Evolutionary conservation across 2,113 vertebrate species (phyloP).

Genomic region (Pterophyllum scalare): DNA sequence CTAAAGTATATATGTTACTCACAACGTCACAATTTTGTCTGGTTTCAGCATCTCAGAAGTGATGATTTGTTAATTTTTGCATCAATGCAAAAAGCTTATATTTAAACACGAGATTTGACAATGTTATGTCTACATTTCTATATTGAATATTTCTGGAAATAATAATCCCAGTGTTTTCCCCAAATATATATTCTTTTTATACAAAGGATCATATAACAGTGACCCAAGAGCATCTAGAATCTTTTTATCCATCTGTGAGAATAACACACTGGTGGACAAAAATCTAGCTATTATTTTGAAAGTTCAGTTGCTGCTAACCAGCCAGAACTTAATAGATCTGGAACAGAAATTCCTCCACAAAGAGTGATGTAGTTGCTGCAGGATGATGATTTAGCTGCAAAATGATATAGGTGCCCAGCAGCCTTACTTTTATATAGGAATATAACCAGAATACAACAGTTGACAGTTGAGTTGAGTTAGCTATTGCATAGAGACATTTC

Average conservation of each 20-base stretch:
- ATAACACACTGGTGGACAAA: too few relatives aligned
- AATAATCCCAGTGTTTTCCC: neutral
- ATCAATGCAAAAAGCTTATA: neutral
- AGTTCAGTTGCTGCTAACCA: too few relatives aligned
- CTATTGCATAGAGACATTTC: too few relatives aligned
- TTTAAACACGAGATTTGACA: neutral
- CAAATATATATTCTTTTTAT: neutral
- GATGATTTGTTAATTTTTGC: neutral
- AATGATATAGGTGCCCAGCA: too few relatives aligned
- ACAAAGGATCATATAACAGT: neutral
- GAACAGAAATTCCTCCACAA: too few relatives aligned
- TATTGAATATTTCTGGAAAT: too few relatives aligned
- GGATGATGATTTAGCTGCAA: too few relatives aligned
- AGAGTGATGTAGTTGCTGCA: too few relatives aligned
- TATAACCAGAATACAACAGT: too few relatives aligned
- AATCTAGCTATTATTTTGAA: too few relatives aligned
- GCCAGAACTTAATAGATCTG: neutral
- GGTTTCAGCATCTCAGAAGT: neutral
- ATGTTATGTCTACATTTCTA: neutral
- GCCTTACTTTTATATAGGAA: too few relatives aligned
- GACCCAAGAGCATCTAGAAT: neutral
- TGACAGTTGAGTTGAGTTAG: too few relatives aligned
- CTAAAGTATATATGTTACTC: neutral
- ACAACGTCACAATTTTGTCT: neutral
- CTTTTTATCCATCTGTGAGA: neutral